Conservation (phyloP, 1,140 invertebrate species). For the Luehdorfia chinensis region DNA sequence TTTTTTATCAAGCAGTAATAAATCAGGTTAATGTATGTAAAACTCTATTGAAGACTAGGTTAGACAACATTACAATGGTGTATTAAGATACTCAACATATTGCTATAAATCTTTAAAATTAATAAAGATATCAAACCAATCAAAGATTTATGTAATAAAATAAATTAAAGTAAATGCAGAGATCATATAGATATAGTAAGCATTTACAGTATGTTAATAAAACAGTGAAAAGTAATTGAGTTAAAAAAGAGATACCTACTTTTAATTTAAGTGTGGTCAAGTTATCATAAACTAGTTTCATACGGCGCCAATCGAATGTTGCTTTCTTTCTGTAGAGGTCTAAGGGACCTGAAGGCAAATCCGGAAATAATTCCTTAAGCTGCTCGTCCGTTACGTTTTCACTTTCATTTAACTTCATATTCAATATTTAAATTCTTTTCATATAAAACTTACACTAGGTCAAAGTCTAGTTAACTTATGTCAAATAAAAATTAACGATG, state of each 20-base stretch:
- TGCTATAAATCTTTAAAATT: no score
- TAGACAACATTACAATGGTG: no score
- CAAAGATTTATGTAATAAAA: no score
- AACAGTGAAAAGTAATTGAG: neutral
- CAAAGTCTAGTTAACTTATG: constrained; percentile 15
- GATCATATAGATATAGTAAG: no score
- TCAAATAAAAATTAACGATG: neutral
- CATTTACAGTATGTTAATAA: no score
- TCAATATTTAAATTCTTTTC: constrained; percentile 4
- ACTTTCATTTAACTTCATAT: constrained; percentile 18
- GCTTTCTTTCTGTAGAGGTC: constrained; percentile 85
- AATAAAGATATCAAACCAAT: no score
- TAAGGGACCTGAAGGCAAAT: constrained; percentile 85
- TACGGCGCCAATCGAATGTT: constrained; percentile 89
- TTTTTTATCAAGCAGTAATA: no score
- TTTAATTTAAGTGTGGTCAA: constrained; percentile 77
- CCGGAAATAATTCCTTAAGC: constrained; percentile 68
- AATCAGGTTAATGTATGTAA: no score
- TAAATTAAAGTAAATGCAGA: no score
- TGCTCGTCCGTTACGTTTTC: constrained; percentile 41
- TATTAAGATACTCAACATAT: no score
- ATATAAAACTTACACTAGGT: constrained; percentile 3
- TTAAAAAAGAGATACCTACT: constrained; percentile 57
- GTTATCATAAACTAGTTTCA: constrained; percentile 86
- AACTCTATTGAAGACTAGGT: no score